Evolutionary conservation across 2,888 invertebrate species (phyloP), one percentile per base, ranked within the genome.

Genomic region (Lycophotia porphyrea): DNA sequence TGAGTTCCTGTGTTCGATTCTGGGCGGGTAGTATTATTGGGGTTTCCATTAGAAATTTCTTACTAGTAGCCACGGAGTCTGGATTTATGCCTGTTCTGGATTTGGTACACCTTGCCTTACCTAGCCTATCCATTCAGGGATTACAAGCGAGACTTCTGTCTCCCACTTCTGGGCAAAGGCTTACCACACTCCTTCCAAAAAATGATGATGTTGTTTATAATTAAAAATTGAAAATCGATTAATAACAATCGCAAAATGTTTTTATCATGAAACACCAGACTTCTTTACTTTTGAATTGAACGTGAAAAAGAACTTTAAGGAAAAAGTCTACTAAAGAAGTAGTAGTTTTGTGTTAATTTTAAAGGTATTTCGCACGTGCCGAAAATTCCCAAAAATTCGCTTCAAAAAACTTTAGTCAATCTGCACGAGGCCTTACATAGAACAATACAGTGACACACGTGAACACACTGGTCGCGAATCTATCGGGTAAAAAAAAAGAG

Each of bases 361-460:
- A 15, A 7, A n/a, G 24, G 11, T 13, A 5, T 34, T 34, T 3
- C 5, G 4, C 11, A 1, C 15, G 18, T 8, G 4, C 18, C 58
- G 55, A 36, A 36, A 36, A n/a, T 39, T 7, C 2, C 8, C 18
- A 27, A 27, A 55, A 73, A 27, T 18, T 15, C 0, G 4, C 9
- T n/a, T 24, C 1, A 5, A 15, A 31, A 63, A 1, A 9, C 7
- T 60, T 42, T 7, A 2, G 5, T 13, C 44, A 24, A 18, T 76
- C 42, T 81, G 70, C n/a, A 84, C 80, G 36, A 49, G 3, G 60
- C 87, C 69, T 88, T 84, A 87, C 71, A 18, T 68, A 76, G 81
- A 83, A 84, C 85, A 84, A 86, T 85, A 83, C 76, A 78, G 80
- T 86, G 84, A 78, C 85, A 88, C 84, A 88, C 78, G 81, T 83